A percentile compares a stretch with the other conserved stretches of the same genome.
These are phyloP conservation scores for Junonia oenone DNA, from an alignment of 2,888 invertebrate genomes.

Conservation along the genomic window DNA sequence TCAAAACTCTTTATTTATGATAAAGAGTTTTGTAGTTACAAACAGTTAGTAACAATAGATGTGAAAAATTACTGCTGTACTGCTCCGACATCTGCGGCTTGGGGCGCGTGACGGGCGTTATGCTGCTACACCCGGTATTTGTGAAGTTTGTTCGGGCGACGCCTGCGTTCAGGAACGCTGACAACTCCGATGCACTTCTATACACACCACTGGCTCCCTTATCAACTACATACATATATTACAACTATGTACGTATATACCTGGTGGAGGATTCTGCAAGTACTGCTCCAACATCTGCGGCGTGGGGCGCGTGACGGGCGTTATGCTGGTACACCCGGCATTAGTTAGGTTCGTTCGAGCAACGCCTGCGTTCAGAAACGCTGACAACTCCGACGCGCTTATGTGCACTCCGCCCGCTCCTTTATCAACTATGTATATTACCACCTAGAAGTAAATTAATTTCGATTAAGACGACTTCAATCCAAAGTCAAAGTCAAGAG, in stretches of 20 bases:
- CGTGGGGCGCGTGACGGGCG: slow-evolving; percentile 87
- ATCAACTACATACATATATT: too few species aligned
- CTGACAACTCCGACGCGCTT: slow-evolving; percentile 85
- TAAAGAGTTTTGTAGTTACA: too few species aligned
- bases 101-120: slow-evolving; percentile 86
- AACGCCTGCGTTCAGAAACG: slow-evolving; percentile 84
- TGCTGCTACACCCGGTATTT: slow-evolving; percentile 85
- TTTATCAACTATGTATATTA: slow-evolving; percentile 61
- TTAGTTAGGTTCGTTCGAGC: slow-evolving; percentile 86
- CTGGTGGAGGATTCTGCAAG: slow-evolving; percentile 92
- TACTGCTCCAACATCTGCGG: slow-evolving; percentile 91
- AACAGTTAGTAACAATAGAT: too few species aligned
- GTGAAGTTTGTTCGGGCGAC: slow-evolving; percentile 85
- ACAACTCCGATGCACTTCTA: slow-evolving; percentile 85
- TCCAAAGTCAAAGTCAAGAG: too few species aligned
- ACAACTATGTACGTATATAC: too few species aligned
- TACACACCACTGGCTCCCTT: slow-evolving; percentile 80
- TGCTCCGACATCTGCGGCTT: slow-evolving; percentile 89
- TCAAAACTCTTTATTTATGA: too few species aligned
- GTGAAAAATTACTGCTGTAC: too few species aligned
- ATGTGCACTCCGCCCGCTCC: slow-evolving; percentile 82
- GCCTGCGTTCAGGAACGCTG: slow-evolving; percentile 84
- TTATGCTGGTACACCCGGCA: slow-evolving; percentile 85
- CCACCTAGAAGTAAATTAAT: slow-evolving; percentile 42
- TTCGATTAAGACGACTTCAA: not conserved